Percentiles rank a stretch among this genome's conserved stretches.
Conservation (phyloP, 2,113 vertebrate genomes). For the Dendrocopos noguchii region DNA sequence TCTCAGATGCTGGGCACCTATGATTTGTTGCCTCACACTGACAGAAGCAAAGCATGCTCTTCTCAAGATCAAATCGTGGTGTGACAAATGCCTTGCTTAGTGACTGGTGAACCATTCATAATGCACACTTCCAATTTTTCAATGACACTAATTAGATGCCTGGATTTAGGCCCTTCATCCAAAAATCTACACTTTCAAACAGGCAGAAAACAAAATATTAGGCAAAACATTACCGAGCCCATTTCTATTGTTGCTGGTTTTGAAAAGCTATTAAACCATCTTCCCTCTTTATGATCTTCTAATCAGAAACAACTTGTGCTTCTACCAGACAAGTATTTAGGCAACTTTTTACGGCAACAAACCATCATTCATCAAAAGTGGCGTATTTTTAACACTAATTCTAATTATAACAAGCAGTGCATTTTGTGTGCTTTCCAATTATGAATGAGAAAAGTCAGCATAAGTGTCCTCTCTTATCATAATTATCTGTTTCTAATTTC, state of each 20-base stretch:
- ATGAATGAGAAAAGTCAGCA: slow-evolving; percentile 77
- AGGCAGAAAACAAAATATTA: background rate
- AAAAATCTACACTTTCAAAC: background rate
- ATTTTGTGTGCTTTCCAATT: slow-evolving; percentile 83
- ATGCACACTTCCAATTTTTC: background rate
- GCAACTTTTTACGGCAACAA: slow-evolving; percentile 62
- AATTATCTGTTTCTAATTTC: slow-evolving; percentile 91
- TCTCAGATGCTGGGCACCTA: background rate
- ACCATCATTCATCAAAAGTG: slow-evolving; percentile 70
- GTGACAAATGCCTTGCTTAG: background rate
- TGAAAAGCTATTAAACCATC: slow-evolving; percentile 43
- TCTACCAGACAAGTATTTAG: slow-evolving; percentile 70
- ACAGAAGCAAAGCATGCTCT: background rate
- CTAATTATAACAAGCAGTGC: slow-evolving; percentile 82
- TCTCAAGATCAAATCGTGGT: background rate
- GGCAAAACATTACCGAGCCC: background rate
- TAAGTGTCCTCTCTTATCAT: slow-evolving; percentile 84
- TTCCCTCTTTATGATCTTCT: slow-evolving; percentile 44
- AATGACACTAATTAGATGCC: background rate
- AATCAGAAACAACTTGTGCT: slow-evolving; percentile 60
- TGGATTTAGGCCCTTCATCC: background rate
- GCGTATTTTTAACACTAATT: slow-evolving; percentile 73
- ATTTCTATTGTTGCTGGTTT: background rate
- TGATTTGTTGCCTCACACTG: background rate
- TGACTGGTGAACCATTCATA: background rate